Base-by-base conservation (phyloP, 2,113 vertebrate genomes). In the Oxyruncus cristatus region DNA sequence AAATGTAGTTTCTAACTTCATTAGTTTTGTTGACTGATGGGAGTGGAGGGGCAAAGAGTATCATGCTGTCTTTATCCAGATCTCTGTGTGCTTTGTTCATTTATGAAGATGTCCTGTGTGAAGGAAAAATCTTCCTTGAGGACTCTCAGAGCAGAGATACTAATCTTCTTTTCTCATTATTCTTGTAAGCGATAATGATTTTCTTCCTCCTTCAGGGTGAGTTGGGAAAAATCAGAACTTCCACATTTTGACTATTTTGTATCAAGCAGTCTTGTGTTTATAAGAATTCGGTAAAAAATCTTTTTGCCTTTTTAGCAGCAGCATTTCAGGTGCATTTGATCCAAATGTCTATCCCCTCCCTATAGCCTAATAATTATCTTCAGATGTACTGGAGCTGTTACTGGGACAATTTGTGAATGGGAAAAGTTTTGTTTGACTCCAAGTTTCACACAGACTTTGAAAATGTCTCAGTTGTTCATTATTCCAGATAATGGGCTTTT, bases 91-190 rank as follows among this genome's bases (percentile, higher is more conserved):
- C 53, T 78, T 89, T 89, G 22, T 47, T 94, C 47, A 6, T 89
- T 96, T 93, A 92, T 94, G 92, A 95, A 93, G 90, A 95, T 85
- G 90, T 95, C 85, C 53, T 53, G 30, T 79, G 66, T 85, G 58
- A 95, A 94, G 81, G 82, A 92, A 94, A 37, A 92, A 65, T 90
- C 74, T 94, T 93, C 78, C 85, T 88, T 75, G 66, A 94, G 90
- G 67, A 72, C 28, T 89, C 85, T 88, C 58, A 53, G 85, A 89
- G 71, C 56, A 78, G 70, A 95, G 76, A 89, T 89, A 39, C 58
- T 93, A 76, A 92, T 94, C 92, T 92, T 86, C 32, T 92, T 93
- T 93, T 89, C 92, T 89, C 81, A 58, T 89, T 96, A 89, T 65
- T 92, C 85, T 85, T 28, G 13, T 85, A 93, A 76, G 66, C 89